Base-by-base conservation (phyloP, 2,113 vertebrate species). In the Dolichallabes microphthalmus region DNA sequence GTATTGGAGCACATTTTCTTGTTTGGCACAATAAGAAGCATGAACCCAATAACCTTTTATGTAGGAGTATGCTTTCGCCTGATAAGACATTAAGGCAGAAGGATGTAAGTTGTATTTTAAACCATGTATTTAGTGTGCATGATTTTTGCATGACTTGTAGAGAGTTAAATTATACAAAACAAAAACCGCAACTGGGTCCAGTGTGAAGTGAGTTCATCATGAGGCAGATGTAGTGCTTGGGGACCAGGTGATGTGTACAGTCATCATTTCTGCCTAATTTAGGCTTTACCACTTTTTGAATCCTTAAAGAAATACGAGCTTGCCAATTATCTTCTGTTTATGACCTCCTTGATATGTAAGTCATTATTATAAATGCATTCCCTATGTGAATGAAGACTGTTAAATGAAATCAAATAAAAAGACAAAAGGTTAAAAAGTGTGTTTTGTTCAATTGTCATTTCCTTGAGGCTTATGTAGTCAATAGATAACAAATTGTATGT, bases 351-450 rank as follows among this genome's bases (percentile, higher is more conserved):
- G 68, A 80, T 87, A 83, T 78, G 66, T 83, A 81, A 71, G 80
- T 52, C 74, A 66, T 73, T 76, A 68, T n/a, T 88, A 83, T 85
- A 81, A 87, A 75, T 85, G 82, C 82, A 83, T 85, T 87, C 76
- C 82, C 82, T 61, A 74, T 82, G 52, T 78, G 86, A 87, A 89
- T 83, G 83, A 87, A 74, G 88, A 89, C 82, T 89, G 89, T 89
- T 89, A 79, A 66, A 87, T 87, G 32, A 89, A 45, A 82, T 64
- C 50, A 76, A 88, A 89, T 88, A 89, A 89, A 89, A 73, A 84
- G 30, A 78, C 30, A 60, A 58, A 79, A 30, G 6, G 0, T 22
- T 60, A 13, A 17, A 52, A 8, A n/a, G n/a, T 6, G 25, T 74
- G 75, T 78, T 19, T 11, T 57, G 75, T 57, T 27, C 53, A 32